Evolutionary conservation across 1,140 invertebrate species (phyloP), one percentile per base, ranked within the genome.

Genomic region (Pseudomyrmex cubaensis): DNA sequence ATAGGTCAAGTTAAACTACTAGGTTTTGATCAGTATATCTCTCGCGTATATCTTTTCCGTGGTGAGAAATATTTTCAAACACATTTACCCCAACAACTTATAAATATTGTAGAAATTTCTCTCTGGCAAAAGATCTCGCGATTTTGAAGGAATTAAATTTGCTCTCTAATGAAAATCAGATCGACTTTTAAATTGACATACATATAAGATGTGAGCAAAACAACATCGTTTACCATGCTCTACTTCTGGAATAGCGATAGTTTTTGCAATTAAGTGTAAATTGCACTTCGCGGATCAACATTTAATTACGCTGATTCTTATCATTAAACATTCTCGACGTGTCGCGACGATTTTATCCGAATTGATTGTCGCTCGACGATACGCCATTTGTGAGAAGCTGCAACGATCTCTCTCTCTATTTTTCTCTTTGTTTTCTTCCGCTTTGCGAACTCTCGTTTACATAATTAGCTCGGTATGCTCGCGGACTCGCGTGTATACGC

Each of bases 401-500:
- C 61, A n/a, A 54, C 17, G 12, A 25, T 59, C 54, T 17, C 15
- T n/a, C 17, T 5, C 17, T 20, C 63, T 66, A 10, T 61, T 13
- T 48, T 35, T n/a, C 17, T 73, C 84, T 72, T 35, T 62, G 3
- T 20, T 3, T 10, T 1, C 25, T 22, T 10, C 10, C n/a, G 15
- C 22, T 82, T 70, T 46, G 72, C 57, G 67, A 87, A 84, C 67
- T 76, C 72, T 61, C 73, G 59, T 85, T 87, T 87, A 73, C 85
- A 82, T 87, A 88, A 88, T 85, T 83, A 85, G 46, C 82, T 44
- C 13, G 63, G 20, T 63, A 84, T 88, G 72, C 85, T 82, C 78
- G 72, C 74, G 61, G 22, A 78, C 56, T 89, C 83, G 86, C 85
- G 90, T 84, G 86, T 85, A 82, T 87, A 74, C 62, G 80, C 76